Percentiles rank a stretch among this genome's conserved stretches.
Conservation (phyloP, 2,888 invertebrate genomes). For the Oscheius sp. region DNA sequence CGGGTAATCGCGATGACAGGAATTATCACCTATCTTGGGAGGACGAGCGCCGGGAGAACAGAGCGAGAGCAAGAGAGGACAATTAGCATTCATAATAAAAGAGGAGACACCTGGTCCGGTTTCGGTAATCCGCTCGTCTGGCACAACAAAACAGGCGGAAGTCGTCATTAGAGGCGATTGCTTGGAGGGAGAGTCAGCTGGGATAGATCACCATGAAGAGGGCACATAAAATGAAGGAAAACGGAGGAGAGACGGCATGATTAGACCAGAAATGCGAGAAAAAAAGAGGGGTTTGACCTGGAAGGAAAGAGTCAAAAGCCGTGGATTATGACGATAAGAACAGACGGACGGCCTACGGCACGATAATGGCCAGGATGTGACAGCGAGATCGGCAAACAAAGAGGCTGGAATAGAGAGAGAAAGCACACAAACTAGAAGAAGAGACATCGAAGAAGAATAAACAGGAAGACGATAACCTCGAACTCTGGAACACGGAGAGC, state of each 20-base stretch:
- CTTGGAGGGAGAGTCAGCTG: not conserved
- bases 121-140: not conserved
- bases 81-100: constrained; percentile 9
- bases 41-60: not conserved
- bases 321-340: constrained; percentile 13
- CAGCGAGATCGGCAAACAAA: constrained; percentile 31
- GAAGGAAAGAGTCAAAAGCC: constrained; percentile 10
- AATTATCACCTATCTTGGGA: constrained; percentile 22
- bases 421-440: constrained; percentile 11
- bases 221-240: not conserved
- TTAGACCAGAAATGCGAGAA: not conserved
- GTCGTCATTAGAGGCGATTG: constrained; percentile 4
- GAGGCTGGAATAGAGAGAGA: constrained; percentile 15
- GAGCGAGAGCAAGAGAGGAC: not conserved
- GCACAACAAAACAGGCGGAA: constrained; percentile 13
- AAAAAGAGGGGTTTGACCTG: not conserved
- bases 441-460: not conserved
- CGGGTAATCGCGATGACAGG: constrained; percentile 28
- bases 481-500: not conserved
- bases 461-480: not conserved
- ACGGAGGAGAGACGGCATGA: not conserved
- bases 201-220: too few relatives aligned
- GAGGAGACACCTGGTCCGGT: constrained; percentile 18
- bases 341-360: not conserved
- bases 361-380: constrained; percentile 31